Base-by-base conservation (phyloP, 2,113 vertebrate species). In the Xiphophorus couchianus region DNA sequence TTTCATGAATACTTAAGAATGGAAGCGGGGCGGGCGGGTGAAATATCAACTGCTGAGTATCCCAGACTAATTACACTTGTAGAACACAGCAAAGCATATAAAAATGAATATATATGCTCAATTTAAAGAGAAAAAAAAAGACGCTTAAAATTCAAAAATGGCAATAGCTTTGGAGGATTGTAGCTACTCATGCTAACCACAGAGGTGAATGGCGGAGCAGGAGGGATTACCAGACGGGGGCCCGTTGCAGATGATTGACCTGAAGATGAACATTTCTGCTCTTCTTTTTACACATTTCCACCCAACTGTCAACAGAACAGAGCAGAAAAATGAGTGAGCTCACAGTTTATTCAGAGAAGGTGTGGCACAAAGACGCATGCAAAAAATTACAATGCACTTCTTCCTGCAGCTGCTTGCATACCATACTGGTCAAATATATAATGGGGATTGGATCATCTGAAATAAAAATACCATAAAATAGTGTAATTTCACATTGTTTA, bases 1-100 rank as follows among this genome's bases (percentile, higher is more conserved):
- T 94, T 92, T 88, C 94, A 94, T 94, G 93, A 95, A 95, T 94
- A 93, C 93, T 94, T 94, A 93, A 90, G 89, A 94, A 94, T 88
- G 89, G 75, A 73, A 60, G 37, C 19, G 71, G 72, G 62, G 71
- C 19, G 71, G 72, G 62, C 65, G 30, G 48, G 37, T 74, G 68
- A 70, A 62, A 65, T 71, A 91, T 91, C 85, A 90, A 89, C 91
- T 92, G 81, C 90, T 83, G 91, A 92, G 89, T 92, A 88, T 92
- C 91, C 85, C 72, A 89, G 90, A 94, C 93, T 94, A 95, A 95
- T 95, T 94, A 93, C 92, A 93, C 92, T 90, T 91, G 91, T 93
- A 93, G 89, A 91, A 93, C 92, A 93, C 88, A 91, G 81, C 68
- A 77, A 90, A 73, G 87, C 84, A 84, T 86, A 71, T 76, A 82